Base-by-base conservation (phyloP, 2,113 vertebrate genomes). In the Anoplopoma fimbria region DNA sequence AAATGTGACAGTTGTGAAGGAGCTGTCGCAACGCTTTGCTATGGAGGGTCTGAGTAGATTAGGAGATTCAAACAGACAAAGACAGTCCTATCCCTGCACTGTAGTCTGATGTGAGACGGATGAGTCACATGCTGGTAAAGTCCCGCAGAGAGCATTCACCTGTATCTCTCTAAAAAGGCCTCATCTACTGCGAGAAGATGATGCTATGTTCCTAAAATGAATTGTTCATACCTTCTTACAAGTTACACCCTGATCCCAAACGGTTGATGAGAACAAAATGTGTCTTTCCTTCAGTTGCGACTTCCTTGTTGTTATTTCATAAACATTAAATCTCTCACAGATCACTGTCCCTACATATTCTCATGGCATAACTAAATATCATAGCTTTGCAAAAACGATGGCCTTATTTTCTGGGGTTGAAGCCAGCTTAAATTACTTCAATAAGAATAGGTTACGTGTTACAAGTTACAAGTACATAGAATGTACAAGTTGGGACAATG, bases 1-100 rank as follows among this genome's bases (percentile, higher is more conserved):
- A 87, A 86, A 91, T 83, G 72, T 89, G 85, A 90, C 88, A 84
- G 77, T 82, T 79, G 86, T 47, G 47, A 77, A 85, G 73, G 77
- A 71, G 77, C 78, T 80, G 70, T 88, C 61, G 69, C 47, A 76
- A 77, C 9, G 58, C 64, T 86, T 49, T 40, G 84, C 69, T 61
- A 57, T 64, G 40, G 51, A 89, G 69, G 81, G 88, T 88, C 58
- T 83, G 82, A 82, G 84, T 76, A 84, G 72, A 92, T 82, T 84
- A 82, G 58, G 33, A 51, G 76, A 87, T 57, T 63, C 76, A 75
- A 74, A 70, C 70, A 82, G 77, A 85, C 47, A 72, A 74, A 84
- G 74, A 58, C 55, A 36, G 58, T 69, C 72, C 34, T 29, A 2
- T 62, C 38, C 29, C 58, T 23, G 58, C 27, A 36, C 62, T 55